phyloP scores from a whole-genome alignment of 1,140 invertebrate genomes.

The Adelges cooleyi region DNA sequence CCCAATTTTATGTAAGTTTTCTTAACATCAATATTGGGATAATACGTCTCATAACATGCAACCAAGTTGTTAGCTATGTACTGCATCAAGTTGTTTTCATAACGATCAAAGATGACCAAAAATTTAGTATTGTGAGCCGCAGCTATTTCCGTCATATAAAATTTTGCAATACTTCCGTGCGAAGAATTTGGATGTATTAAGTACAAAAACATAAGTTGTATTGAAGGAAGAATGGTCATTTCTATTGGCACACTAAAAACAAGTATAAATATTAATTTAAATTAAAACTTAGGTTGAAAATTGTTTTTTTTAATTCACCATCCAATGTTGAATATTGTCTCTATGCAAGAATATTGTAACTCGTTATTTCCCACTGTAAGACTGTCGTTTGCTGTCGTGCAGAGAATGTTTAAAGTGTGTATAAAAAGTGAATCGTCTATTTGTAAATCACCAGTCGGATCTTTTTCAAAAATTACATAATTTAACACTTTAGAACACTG shows the following conservation, averaged over 20 bases:
- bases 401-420: background rate
- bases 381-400: constrained; percentile 4
- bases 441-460: constrained; percentile 3
- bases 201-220: constrained; percentile 31
- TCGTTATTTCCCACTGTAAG: constrained; percentile 8
- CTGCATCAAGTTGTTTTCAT: constrained; percentile 32
- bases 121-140: constrained; percentile 31
- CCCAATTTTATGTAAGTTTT: constrained; percentile 4
- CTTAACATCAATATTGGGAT: constrained; percentile 12
- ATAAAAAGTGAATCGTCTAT: background rate
- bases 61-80: constrained; percentile 27
- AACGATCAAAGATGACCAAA: constrained; percentile 31
- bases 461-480: constrained; percentile 10
- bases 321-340: constrained; percentile 17
- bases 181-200: constrained; percentile 30
- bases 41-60: constrained; percentile 3
- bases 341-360: constrained; percentile 5
- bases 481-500: constrained; percentile 18
- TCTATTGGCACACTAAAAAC: constrained; percentile 32
- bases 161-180: constrained; percentile 24
- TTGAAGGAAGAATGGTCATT: constrained; percentile 29
- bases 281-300: no score
- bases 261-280: no score
- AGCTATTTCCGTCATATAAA: constrained; percentile 32
- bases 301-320: no score